Percentiles rank a stretch among this genome's conserved stretches.
Evolutionary conservation across 2,888 invertebrate genomes (phyloP).

Genomic region (Argyresthia goedartella): DNA sequence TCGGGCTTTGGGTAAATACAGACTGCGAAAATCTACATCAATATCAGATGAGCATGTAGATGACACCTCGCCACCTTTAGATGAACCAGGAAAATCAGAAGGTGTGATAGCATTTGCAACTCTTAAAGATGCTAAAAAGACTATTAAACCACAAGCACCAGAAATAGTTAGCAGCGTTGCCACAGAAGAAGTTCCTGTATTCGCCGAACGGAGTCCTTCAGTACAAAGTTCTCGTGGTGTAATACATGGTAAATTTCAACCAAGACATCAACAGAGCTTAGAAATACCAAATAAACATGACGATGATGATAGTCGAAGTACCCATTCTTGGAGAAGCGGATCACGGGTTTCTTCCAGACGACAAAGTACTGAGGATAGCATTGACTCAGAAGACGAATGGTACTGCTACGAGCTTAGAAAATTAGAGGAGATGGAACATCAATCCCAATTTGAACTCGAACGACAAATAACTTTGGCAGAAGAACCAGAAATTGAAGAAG

Average conservation of each 20-base stretch:
- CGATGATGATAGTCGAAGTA: constrained; percentile 88
- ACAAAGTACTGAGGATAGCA: constrained; percentile 93
- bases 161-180: constrained; percentile 45
- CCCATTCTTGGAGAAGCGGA: constrained; percentile 88
- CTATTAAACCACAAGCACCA: constrained; percentile 41
- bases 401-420: constrained; percentile 90
- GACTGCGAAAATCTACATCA: constrained; percentile 79
- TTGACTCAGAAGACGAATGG: constrained; percentile 95
- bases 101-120: constrained; percentile 28
- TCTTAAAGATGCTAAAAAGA: constrained; percentile 34
- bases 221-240: constrained; percentile 72
- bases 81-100: constrained; percentile 32
- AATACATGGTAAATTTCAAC: constrained; percentile 68
- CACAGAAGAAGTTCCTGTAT: constrained; percentile 60
- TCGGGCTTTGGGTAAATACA: constrained; percentile 83
- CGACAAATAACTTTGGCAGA: constrained; percentile 73
- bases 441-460: constrained; percentile 75
- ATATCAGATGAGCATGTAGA: constrained; percentile 76
- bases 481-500: constrained; percentile 68
- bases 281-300: constrained; percentile 84
- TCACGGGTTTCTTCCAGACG: constrained; percentile 88
- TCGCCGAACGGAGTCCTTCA: constrained; percentile 76
- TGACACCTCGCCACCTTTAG: constrained; percentile 58
- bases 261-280: constrained; percentile 81
- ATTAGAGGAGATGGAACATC: constrained; percentile 87